Percentiles rank a stretch among this genome's conserved stretches.
Conservation (phyloP, 2,797 vertebrate genomes). For the Sebastes elongatus region DNA sequence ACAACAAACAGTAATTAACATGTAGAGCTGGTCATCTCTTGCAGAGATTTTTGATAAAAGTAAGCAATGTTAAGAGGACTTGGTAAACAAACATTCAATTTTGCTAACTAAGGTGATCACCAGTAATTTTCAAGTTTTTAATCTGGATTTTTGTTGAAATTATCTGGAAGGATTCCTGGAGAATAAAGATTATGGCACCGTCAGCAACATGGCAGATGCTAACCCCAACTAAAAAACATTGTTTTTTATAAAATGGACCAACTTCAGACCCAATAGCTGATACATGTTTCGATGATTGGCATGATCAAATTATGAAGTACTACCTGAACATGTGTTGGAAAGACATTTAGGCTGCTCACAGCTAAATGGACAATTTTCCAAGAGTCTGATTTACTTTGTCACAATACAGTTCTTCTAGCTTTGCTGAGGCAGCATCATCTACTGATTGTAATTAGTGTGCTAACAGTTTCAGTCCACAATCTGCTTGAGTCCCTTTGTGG, state of each 20-base stretch:
- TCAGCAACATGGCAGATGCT: slow-evolving; percentile 74
- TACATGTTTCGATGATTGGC: slow-evolving; percentile 50
- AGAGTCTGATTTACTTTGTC: slow-evolving; percentile 41
- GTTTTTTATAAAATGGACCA: slow-evolving; percentile 8
- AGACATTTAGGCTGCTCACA: slow-evolving; percentile 45
- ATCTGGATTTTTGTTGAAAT: slow-evolving; percentile 64
- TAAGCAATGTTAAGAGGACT: slow-evolving; percentile 72
- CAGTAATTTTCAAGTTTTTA: slow-evolving; percentile 73
- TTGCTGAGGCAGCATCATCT: slow-evolving; percentile 61
- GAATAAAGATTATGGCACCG: slow-evolving; percentile 80
- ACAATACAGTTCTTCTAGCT: slow-evolving; percentile 49
- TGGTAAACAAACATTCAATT: slow-evolving; percentile 80
- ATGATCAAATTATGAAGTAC: slow-evolving; percentile 59
- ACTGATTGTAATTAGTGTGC: slow-evolving; percentile 72
- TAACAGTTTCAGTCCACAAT: slow-evolving; percentile 67
- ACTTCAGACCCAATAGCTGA: slow-evolving; percentile 37
- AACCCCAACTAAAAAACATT: slow-evolving; percentile 38
- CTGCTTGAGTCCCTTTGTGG: slow-evolving; percentile 47
- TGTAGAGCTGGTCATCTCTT: slow-evolving; percentile 76
- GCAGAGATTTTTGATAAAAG: slow-evolving; percentile 74
- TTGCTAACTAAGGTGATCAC: slow-evolving; percentile 73
- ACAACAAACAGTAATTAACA: slow-evolving; percentile 84
- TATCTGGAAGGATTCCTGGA: slow-evolving; percentile 66
- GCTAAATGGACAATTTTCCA: slow-evolving; percentile 44
- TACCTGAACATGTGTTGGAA: slow-evolving; percentile 57